These are phyloP conservation scores for Saxicola maurus DNA, from an alignment of 2,797 vertebrate species.

Conservation along the genomic window DNA sequence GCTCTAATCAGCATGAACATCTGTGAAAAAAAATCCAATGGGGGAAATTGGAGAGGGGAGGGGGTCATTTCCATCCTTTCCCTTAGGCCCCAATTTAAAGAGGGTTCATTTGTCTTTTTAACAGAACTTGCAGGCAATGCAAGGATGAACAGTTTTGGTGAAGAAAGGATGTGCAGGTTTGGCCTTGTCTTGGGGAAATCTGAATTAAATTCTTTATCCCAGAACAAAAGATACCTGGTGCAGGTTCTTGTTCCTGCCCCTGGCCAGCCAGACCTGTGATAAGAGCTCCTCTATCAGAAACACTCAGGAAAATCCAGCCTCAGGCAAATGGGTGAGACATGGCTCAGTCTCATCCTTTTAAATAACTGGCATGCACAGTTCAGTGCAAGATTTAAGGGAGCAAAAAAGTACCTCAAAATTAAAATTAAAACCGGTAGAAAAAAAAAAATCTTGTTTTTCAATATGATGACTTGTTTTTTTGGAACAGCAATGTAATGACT, in stretches of 20 bases:
- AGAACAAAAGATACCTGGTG: background rate
- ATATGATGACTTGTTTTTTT: background rate
- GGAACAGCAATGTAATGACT: background rate
- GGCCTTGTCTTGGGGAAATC: background rate
- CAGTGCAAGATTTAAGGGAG: background rate
- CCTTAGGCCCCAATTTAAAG: slow-evolving; percentile 23
- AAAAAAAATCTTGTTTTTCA: background rate
- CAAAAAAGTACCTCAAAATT: background rate
- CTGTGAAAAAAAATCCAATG: slow-evolving; percentile 34
- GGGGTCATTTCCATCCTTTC: background rate
- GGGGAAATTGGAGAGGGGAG: slow-evolving; percentile 17
- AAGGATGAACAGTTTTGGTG: background rate
- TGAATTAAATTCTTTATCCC: background rate
- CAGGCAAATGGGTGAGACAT: rapidly evolving
- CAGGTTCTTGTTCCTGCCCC: background rate
- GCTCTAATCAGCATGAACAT: slow-evolving; percentile 43
- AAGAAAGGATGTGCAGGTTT: background rate
- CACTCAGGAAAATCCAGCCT: background rate
- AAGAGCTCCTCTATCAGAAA: background rate
- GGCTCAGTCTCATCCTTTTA: background rate
- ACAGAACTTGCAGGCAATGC: background rate
- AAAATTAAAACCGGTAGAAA: background rate
- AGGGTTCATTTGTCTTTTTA: slow-evolving; percentile 16
- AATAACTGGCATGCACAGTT: background rate
- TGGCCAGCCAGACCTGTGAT: background rate